Base-by-base conservation (phyloP, 2,888 invertebrate species). In the Nymphalis c-album region DNA sequence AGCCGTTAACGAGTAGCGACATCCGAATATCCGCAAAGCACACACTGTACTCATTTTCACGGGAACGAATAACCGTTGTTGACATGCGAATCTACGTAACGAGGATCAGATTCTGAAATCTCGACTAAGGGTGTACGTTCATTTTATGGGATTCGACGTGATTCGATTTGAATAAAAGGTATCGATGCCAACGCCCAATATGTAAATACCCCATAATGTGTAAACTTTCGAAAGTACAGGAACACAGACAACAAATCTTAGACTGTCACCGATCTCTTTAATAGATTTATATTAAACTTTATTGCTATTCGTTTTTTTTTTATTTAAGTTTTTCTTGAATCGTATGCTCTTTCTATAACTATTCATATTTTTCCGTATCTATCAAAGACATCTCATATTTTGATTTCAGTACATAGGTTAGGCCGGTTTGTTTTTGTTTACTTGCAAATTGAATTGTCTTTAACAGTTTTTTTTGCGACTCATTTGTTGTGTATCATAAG, bases 131-230 rank as follows among this genome's bases (percentile, higher is more conserved):
- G 17, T 57, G 46, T n/a, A 58, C 31, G 59, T 48, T 64, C 61
- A 69, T 77, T 78, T 77, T 78, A 78, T 77, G 74, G 75, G 73
- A 75, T 68, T 73, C 75, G 73, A 77, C 77, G 78, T 76, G 78
- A 80, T 80, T 79, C 73, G 76, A 80, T 80, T 79, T 80, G 76
- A 78, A 80, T 78, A 55, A 78, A 79, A 79, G 76, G 77, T 75
- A 76, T 77, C 72, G 70, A 55, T 26, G 53, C 53, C 31, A 17
- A 26, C 40, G 62, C 35, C 62, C 62, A 51, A 53, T 62, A 62
- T 62, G 20, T 20, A 53, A 53, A 62, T 40, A 62, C 26, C 53
- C 40, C 48, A 51, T 22, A 51, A 20, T 51, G 40, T 53, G 40
- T 50, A 48, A 51, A 40, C 40, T 17, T 17, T 7, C 26, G 53